Base-by-base conservation (phyloP, 2,888 invertebrate species). In the Dicyrtoma fusca region DNA sequence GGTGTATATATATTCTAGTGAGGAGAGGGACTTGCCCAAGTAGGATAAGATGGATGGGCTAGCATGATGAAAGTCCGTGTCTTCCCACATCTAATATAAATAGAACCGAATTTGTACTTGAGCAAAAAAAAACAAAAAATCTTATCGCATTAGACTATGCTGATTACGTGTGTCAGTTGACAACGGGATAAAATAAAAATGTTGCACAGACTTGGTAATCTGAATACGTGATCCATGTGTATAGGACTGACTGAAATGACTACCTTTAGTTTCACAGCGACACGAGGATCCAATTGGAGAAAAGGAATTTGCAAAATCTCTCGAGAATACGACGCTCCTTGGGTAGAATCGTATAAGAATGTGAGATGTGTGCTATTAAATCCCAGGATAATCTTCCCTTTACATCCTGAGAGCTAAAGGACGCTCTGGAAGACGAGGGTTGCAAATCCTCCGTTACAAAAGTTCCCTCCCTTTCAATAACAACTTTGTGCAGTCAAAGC, bases 301-400 rank as follows among this genome's bases (percentile, higher is more conserved):
- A 47, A 72, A 72, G 71, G 71, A 65, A 71, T 71, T 72, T 72
- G 66, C 66, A 59, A 61, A 49, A 66, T 72, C 71, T 72, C 71
- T 51, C 25, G 71, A 72, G 71, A 72, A 55, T 72, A 42, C n/a
- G 62, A n/a, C 19, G 17, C 62, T 63, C 62, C 45, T 17, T 26
- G 47, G 44, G 21, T 14, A 70, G 44, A 59, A 34, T 63, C 42
- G 34, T 21, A 57, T 13, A 63, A 47, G 47, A 34, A 71, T 65
- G 64, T 71, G 64, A 64, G 65, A 71, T 71, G 55, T 45, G 57
- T 34, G 25, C 57, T 57, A 47, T 63, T n/a, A 71, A 64, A 71
- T 71, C 71, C 65, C 17, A 13, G 59, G 71, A 71, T 71, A 71
- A 71, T 71, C 71, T 71, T 59, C 34, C 13, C 64, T 49, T 26